Percentiles rank a stretch among this genome's conserved stretches.
Conservation (phyloP, 1,140 invertebrate genomes). For the Elysia chlorotica region DNA sequence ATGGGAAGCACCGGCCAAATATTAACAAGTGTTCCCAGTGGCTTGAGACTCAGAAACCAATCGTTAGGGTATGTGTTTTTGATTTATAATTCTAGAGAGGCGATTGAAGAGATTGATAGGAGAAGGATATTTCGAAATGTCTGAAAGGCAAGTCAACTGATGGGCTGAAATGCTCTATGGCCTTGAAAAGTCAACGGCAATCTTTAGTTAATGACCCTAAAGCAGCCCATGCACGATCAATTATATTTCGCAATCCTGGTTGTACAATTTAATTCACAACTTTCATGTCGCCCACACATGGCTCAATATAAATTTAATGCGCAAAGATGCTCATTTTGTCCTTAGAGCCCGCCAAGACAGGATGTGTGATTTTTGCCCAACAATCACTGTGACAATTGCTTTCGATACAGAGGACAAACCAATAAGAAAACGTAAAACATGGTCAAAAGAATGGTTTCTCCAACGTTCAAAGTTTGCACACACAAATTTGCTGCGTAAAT, state of each 20-base stretch:
- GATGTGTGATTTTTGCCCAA: background rate
- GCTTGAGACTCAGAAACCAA: too few relatives aligned
- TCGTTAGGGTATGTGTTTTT: too few relatives aligned
- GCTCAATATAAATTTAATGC: background rate
- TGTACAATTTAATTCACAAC: background rate
- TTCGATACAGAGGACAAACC: background rate
- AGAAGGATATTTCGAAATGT: too few relatives aligned
- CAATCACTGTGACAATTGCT: background rate
- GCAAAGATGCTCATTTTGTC: background rate
- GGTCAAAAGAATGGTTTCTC: background rate
- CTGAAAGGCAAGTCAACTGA: too few relatives aligned
- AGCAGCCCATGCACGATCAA: conserved; percentile 2
- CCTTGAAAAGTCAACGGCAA: too few relatives aligned
- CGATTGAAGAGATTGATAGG: too few relatives aligned
- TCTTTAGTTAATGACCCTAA: too few relatives aligned
- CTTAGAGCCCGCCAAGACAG: background rate
- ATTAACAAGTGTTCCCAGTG: too few relatives aligned
- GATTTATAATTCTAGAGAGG: too few relatives aligned
- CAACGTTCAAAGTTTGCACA: conserved; percentile 1
- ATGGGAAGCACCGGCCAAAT: too few relatives aligned
- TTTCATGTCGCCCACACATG: background rate
- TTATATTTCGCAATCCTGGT: background rate
- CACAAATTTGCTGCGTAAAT: background rate
- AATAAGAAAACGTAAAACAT: background rate
- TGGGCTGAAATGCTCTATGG: too few relatives aligned